Evolutionary conservation across 2,888 invertebrate species (phyloP), one percentile per base, ranked within the genome.

Genomic region (Galerucella calmariensis): DNA sequence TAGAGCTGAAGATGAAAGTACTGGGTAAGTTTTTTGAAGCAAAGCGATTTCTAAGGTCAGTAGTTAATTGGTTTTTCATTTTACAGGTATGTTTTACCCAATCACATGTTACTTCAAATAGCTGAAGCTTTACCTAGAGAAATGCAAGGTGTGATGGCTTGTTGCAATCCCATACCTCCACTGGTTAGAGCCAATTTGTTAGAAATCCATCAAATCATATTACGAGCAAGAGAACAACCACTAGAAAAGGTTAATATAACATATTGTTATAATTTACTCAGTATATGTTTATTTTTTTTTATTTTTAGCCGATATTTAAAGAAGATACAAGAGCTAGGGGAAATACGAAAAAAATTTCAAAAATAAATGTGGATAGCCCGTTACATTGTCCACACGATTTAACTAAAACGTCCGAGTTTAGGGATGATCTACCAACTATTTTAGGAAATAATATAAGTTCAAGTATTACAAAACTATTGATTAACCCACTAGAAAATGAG

Each of bases 81-180:
- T 66, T 86, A 24, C 84, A 94, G 94, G 51, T 99, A 96, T 87
- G 94, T 99, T 65, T 88, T 99, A 74, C 98, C 99, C 0, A 97
- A 97, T 88, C 97, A 98, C 87, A 97, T 98, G 97, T 86, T 99
- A 88, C 85, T 98, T 70, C 93, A 96, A 84, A 94, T 99, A 75
- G 92, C 96, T 0, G 97, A 98, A 87, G 90, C 91, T 24, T 86
- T 98, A 75, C 98, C 98, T 0, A 91, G 96, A 70, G 98, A 98
- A 88, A 91, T 95, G 90, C 96, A 97, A 84, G 98, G 98, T 1
- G 93, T 99, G 75, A 87, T 95, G 75, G 97, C 97, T 0, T 95
- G 97, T 83, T 99, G 99, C 85, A 94, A 94, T 85, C 98, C 98
- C 0, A 93, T 97, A 81, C 98, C 99, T 10, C 95, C 97, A 0